These are phyloP conservation scores for Empidonax traillii DNA, from an alignment of 2,113 vertebrate genomes.

Conservation along the genomic window DNA sequence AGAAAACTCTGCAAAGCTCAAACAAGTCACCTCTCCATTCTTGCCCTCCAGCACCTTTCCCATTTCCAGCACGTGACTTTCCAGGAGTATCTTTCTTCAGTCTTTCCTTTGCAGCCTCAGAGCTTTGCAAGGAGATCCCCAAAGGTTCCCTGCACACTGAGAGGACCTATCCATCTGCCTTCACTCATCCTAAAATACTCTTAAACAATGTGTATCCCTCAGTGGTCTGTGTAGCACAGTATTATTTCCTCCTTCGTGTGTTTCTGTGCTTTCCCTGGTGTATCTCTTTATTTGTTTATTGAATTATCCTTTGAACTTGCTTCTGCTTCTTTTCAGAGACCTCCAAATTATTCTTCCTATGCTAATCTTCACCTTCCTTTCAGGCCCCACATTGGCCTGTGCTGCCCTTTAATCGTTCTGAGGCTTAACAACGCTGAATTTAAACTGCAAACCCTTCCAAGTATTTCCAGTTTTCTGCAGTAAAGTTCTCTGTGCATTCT, in stretches of 20 bases:
- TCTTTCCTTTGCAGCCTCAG: neutral
- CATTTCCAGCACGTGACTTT: neutral
- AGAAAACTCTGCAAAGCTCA: neutral
- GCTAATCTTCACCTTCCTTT: slow-evolving; percentile 35
- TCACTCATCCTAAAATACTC: slow-evolving; percentile 11
- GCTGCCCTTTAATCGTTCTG: slow-evolving; percentile 5
- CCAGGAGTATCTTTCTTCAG: neutral
- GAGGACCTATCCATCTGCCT: neutral
- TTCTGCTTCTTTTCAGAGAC: slow-evolving; percentile 53
- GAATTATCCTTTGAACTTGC: slow-evolving; percentile 33
- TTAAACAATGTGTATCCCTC: neutral
- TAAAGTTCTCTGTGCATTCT: neutral
- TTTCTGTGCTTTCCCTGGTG: slow-evolving; percentile 12
- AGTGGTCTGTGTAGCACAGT: neutral
- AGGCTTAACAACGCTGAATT: neutral
- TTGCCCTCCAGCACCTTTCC: neutral
- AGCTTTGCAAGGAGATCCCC: neutral
- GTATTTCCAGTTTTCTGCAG: neutral
- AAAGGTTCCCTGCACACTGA: neutral
- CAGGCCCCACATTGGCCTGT: neutral
- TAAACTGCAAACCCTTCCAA: neutral
- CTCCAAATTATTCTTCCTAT: slow-evolving; percentile 20
- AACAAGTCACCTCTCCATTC: neutral
- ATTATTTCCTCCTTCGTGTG: neutral
- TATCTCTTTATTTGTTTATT: slow-evolving; percentile 51